These are phyloP conservation scores for Morone chrysops DNA, from an alignment of 2,113 vertebrate genomes.

Conservation along the genomic window DNA sequence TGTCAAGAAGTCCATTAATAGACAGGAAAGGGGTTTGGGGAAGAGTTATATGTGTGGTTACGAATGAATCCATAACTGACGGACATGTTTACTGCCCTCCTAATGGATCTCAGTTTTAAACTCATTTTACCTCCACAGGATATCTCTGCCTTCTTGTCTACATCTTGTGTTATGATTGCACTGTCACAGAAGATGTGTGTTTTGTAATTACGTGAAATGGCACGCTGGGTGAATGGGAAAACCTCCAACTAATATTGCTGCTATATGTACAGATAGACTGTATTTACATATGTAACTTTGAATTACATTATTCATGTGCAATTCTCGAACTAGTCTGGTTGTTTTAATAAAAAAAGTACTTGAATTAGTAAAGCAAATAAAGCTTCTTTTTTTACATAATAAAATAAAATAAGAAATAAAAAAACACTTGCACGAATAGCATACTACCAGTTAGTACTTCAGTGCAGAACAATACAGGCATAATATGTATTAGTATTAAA, in stretches of 20 bases:
- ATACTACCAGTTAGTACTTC: not conserved
- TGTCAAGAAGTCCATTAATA: conserved; percentile 76
- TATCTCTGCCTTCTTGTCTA: conserved; percentile 35
- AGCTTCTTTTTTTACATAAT: not conserved
- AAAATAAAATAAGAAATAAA: not conserved
- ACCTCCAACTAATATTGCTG: conserved; percentile 4
- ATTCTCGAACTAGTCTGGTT: not conserved
- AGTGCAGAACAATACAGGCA: not conserved
- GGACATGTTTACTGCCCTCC: conserved; percentile 67
- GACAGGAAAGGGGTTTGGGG: conserved; percentile 45
- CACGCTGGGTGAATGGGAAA: conserved; percentile 13
- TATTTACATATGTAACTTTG: conserved; percentile 21
- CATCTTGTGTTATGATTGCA: conserved; percentile 51
- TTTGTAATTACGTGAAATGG: conserved; percentile 59
- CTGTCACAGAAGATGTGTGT: conserved; percentile 49
- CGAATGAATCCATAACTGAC: conserved; percentile 71
- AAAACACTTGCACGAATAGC: conserved; percentile 9
- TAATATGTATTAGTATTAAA: not conserved
- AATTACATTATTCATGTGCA: conserved; percentile 26
- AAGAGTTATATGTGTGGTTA: conserved; percentile 57
- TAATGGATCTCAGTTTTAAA: conserved; percentile 63
- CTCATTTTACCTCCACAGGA: conserved; percentile 54
- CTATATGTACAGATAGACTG: not conserved
- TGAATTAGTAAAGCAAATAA: conserved; percentile 28
- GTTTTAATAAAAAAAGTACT: not conserved